phyloP scores from a whole-genome alignment of 2,888 invertebrate genomes.

The Rhaphigaster nebulosa region DNA sequence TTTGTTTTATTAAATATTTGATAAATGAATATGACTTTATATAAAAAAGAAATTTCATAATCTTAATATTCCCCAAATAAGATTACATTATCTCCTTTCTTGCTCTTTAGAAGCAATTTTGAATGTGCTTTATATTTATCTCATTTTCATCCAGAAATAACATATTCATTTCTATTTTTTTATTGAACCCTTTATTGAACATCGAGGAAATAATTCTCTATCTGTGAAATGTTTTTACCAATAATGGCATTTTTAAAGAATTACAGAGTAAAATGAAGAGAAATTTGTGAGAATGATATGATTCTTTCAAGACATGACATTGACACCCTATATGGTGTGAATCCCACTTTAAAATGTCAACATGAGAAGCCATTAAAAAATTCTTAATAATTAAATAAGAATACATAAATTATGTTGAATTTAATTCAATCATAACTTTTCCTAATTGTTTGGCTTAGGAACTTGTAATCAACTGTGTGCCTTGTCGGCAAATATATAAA shows the following conservation, averaged over 20 bases:
- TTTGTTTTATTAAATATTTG: neutral
- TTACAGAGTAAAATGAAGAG: neutral
- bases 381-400: neutral
- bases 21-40: neutral
- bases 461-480: neutral
- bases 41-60: neutral
- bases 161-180: neutral
- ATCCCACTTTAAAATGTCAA: neutral
- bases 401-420: neutral
- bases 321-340: neutral
- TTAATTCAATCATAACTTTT: neutral
- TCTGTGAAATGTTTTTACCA: neutral
- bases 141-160: neutral
- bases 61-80: neutral
- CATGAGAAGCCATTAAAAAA: neutral
- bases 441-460: neutral
- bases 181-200: neutral
- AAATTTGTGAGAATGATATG: neutral
- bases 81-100: neutral
- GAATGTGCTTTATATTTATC: too few species aligned
- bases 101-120: neutral
- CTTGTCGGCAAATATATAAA: neutral
- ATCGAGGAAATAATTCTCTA: neutral
- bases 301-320: neutral
- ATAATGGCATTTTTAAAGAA: neutral